phyloP scores from a whole-genome alignment of 2,888 invertebrate genomes.

The Mesoligia furuncula region DNA sequence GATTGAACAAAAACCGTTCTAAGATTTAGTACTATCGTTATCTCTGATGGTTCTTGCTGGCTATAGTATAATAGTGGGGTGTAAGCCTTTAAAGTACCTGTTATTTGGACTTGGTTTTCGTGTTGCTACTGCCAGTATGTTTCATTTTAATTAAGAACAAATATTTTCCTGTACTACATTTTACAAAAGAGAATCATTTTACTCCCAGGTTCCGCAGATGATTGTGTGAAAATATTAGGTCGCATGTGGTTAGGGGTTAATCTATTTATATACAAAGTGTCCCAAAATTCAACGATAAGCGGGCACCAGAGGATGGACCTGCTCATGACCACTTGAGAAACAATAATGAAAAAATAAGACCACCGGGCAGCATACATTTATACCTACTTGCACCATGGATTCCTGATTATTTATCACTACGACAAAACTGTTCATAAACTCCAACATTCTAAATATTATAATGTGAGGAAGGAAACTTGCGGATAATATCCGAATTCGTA shows the following conservation, averaged over 20 bases:
- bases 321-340: no score
- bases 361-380: no score
- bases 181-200: no score
- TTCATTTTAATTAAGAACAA: no score
- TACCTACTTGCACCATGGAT: background rate
- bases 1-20: conserved; percentile 51
- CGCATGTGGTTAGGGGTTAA: no score
- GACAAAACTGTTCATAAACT: background rate
- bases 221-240: no score
- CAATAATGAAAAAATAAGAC: no score
- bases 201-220: no score
- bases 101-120: background rate
- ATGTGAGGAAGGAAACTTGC: background rate
- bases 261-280: no score
- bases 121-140: background rate
- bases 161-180: no score
- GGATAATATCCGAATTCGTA: conserved; percentile 20
- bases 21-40: conserved; percentile 49
- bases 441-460: background rate
- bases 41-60: conserved; percentile 45
- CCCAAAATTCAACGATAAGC: no score
- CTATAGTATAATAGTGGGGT: background rate
- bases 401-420: background rate
- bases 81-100: background rate
- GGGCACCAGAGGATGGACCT: no score